Base-by-base conservation (phyloP, 2,888 invertebrate species). In the Acronicta psi region DNA sequence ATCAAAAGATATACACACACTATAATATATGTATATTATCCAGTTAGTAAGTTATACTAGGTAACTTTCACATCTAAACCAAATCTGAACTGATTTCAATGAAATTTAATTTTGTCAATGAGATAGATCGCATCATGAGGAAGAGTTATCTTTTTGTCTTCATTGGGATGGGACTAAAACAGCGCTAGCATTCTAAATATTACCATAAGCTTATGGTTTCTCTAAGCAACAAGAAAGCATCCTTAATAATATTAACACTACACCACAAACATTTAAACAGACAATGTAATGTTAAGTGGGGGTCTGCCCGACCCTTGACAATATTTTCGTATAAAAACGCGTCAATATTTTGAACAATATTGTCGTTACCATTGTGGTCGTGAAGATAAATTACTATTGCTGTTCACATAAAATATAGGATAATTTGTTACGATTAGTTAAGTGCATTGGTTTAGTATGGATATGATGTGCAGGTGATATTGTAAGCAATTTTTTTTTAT, bases 321-420 rank as follows among this genome's bases (percentile, higher is more conserved):
- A 74, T 66, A 61, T 76, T 83, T 54, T 78, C 78, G 81, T 83
- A 90, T 87, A 92, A 92, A 92, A 92, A 92, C 88, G 88, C 89
- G 92, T 93, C 92, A 93, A 93, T 93, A 91, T 91, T 92, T 84
- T 90, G 92, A 87, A 93, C 92, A 93, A 90, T 90, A 85, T 90
- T 90, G 85, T 89, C 88, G 88, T 84, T 84, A 85, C 85, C 80
- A 89, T 93, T 94, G 92, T 94, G 93, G 90, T 79, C 72, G 85
- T 62, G 83, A 88, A 91, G 93, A 94, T 93, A 90, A 93, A 94
- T 93, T 89, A 87, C 88, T 86, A 73, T 85, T 74, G 84, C 86
- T 73, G 78, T 89, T 89, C 84, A 66, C 72, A 68, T 73, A 85
- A 86, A 87, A 87, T 87, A 81, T 86, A 86, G 81, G 82, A 89